Conservation (phyloP, 2,113 vertebrate species). For the Corythoichthys intestinalis region DNA sequence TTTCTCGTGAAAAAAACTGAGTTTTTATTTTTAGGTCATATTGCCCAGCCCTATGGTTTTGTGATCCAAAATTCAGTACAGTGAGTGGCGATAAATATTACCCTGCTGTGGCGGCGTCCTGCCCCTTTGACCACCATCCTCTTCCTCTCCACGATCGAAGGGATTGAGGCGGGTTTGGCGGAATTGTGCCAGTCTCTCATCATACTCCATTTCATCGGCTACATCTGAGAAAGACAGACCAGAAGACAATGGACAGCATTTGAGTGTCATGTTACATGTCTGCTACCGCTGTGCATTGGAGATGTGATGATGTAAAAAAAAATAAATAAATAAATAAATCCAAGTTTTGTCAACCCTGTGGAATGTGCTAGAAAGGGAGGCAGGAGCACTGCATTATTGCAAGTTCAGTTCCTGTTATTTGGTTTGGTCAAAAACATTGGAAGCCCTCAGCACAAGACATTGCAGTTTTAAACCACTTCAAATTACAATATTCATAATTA, state of each 20-base stretch:
- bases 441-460: neutral
- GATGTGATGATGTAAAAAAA: neutral
- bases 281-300: neutral
- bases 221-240: slow-evolving; percentile 60
- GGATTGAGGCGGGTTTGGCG: slow-evolving; percentile 94
- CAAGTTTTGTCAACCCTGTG: neutral
- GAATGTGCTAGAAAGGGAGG: neutral
- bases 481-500: neutral
- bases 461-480: neutral
- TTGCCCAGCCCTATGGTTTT: neutral
- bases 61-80: neutral
- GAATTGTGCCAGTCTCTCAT: slow-evolving; percentile 87
- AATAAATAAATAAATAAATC: neutral
- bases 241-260: neutral
- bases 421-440: neutral
- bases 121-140: slow-evolving; percentile 45
- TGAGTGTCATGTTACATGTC: neutral
- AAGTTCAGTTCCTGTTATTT: neutral
- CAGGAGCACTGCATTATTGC: neutral
- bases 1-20: too few relatives aligned
- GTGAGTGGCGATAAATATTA: slow-evolving; percentile 42
- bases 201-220: slow-evolving; percentile 83
- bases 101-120: slow-evolving; percentile 66
- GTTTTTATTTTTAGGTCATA: too few relatives aligned
- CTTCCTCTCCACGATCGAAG: slow-evolving; percentile 83